Evolutionary conservation across 1,140 invertebrate genomes (phyloP).

Genomic region (Drosophila carrolli): DNA sequence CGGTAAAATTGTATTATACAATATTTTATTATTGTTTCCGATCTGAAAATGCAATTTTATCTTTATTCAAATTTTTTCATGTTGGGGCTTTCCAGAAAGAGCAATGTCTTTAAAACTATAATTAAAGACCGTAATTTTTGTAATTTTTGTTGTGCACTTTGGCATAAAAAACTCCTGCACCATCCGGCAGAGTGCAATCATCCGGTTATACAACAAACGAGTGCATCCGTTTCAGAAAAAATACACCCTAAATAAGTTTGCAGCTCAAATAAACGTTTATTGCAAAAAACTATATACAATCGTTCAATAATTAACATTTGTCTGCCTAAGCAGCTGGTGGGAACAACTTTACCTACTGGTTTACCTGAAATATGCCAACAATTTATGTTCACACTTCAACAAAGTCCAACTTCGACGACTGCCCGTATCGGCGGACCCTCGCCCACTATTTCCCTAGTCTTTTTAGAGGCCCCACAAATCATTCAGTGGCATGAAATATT

Average conservation of each 20-base stretch:
- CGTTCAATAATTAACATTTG: constrained; percentile 38
- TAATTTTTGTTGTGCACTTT: no score
- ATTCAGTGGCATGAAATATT: constrained; percentile 80
- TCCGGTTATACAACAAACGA: constrained; percentile 5
- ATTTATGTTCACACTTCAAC: constrained; percentile 76
- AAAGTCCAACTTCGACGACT: constrained; percentile 46
- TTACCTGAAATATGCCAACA: constrained; percentile 61
- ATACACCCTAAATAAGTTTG: not conserved
- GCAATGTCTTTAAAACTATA: no score
- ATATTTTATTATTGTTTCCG: not conserved
- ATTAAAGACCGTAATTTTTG: no score
- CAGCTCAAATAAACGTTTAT: no score
- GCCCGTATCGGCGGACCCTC: constrained; percentile 18
- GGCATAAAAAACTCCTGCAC: no score
- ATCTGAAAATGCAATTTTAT: not conserved
- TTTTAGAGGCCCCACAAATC: constrained; percentile 64
- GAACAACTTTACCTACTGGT: constrained; percentile 43
- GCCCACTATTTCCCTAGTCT: not conserved
- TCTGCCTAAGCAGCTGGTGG: constrained; percentile 50
- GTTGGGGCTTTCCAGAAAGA: no score
- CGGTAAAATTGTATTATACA: not conserved
- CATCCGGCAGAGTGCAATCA: not conserved
- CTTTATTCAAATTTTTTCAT: no score
- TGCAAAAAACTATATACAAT: constrained; percentile 2
- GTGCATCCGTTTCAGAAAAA: constrained; percentile 1